Percentiles rank a stretch among this genome's conserved stretches.
Evolutionary conservation across 64 coral and sea anemone genomes (phyloP).

Genomic region (Dendronephthya gigantea): DNA sequence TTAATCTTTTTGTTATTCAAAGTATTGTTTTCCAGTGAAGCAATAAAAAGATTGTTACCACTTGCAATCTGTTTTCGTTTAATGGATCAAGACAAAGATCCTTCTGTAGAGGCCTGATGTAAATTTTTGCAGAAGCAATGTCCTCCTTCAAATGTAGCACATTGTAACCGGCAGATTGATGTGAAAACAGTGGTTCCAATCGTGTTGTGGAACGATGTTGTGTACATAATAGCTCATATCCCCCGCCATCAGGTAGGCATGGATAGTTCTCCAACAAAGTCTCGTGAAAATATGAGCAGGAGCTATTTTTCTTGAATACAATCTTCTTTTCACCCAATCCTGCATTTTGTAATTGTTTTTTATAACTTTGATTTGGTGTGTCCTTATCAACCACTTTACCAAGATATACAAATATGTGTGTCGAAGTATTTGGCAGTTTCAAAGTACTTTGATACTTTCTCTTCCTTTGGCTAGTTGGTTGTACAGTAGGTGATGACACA

Average conservation of each 20-base stretch:
- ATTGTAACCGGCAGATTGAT: slow-evolving; percentile 21
- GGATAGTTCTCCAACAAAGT: slow-evolving; percentile 21
- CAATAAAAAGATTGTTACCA: slow-evolving; percentile 1
- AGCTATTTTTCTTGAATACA: slow-evolving; percentile 27
- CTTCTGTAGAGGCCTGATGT: slow-evolving; percentile 17
- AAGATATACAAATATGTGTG: slow-evolving; percentile 31
- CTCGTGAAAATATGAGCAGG: slow-evolving; percentile 20
- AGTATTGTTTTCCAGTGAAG: neutral
- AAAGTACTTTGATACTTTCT: neutral
- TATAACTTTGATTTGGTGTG: slow-evolving; percentile 14
- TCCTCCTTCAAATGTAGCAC: slow-evolving; percentile 26
- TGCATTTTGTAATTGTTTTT: slow-evolving; percentile 12
- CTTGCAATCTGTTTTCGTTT: neutral
- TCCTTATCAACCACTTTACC: neutral
- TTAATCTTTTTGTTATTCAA: neutral
- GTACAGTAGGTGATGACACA: neutral
- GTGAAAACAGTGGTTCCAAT: slow-evolving; percentile 20
- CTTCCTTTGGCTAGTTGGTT: neutral
- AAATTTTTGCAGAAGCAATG: slow-evolving; percentile 14
- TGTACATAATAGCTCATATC: slow-evolving; percentile 30
- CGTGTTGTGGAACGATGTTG: slow-evolving; percentile 25
- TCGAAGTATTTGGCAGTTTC: slow-evolving; percentile 8
- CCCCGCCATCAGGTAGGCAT: slow-evolving; percentile 21
- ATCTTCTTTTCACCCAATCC: slow-evolving; percentile 38
- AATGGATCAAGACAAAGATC: slow-evolving; percentile 24